phyloP scores from a whole-genome alignment of 1,140 invertebrate species.

The Eurytemora carolleeae region DNA sequence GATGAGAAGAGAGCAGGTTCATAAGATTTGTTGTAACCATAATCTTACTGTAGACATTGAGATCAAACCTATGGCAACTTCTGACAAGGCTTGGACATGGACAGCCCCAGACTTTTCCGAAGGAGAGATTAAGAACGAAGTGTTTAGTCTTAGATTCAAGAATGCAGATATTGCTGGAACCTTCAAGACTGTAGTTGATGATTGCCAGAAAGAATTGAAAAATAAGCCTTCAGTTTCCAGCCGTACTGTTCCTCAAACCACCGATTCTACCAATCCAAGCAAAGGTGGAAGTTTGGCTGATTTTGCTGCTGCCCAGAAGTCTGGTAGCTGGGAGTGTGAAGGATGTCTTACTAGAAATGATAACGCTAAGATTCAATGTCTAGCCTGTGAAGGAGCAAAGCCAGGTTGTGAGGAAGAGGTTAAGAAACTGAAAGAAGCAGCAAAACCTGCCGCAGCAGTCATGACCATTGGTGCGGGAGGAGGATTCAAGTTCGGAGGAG shows the following conservation, averaged over 20 bases:
- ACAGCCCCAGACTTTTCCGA: constrained; percentile 56
- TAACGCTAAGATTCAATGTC: constrained; percentile 27
- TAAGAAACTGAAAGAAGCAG: not conserved
- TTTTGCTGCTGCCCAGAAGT: constrained; percentile 19
- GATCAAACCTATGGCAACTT: constrained; percentile 40
- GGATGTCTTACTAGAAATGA: constrained; percentile 30
- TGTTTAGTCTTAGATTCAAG: not conserved
- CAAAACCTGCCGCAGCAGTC: not conserved
- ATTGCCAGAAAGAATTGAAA: not conserved
- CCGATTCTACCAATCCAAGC: too few species aligned
- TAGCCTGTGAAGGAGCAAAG: constrained; percentile 34
- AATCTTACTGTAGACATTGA: constrained; percentile 35
- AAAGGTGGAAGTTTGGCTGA: not conserved
- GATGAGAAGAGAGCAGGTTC: constrained; percentile 55
- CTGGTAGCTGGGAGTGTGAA: constrained; percentile 32
- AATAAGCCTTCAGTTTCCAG: too few species aligned
- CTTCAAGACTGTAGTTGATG: not conserved
- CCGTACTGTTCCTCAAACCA: too few species aligned
- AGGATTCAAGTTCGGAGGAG: not conserved
- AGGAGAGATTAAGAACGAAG: constrained; percentile 35
- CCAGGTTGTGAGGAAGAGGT: constrained; percentile 21
- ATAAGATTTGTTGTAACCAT: constrained; percentile 29
- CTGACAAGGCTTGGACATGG: constrained; percentile 52
- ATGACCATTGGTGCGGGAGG: not conserved
- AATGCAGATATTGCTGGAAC: not conserved